phyloP scores from a whole-genome alignment of 2,888 invertebrate species.

The Drosophila kuntzei region DNA sequence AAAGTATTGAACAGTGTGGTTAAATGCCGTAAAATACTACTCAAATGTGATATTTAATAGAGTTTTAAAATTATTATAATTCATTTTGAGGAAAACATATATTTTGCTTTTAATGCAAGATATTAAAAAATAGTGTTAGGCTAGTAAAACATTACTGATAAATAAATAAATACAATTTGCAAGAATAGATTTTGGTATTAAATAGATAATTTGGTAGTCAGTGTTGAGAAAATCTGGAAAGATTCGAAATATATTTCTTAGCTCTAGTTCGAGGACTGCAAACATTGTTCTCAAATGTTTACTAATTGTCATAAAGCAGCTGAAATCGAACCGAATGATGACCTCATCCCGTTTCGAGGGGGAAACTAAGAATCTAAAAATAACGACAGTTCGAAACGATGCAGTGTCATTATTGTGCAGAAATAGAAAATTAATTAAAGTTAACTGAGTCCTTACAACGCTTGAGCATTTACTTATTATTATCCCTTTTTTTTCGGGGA shows the following conservation, averaged over 20 bases:
- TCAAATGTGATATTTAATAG: no score
- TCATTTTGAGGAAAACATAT: no score
- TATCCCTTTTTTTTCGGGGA: slow-evolving; percentile 57
- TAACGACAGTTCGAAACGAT: slow-evolving; percentile 14
- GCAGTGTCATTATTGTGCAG: slow-evolving; percentile 22
- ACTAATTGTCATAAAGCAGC: slow-evolving; percentile 8
- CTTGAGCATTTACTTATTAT: slow-evolving; percentile 46
- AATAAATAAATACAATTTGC: not conserved
- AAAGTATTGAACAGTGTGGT: no score
- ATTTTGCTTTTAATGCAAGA: no score
- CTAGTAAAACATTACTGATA: no score
- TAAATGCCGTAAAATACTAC: not conserved
- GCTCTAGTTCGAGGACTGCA: not conserved
- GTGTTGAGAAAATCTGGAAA: not conserved
- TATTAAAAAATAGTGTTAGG: no score
- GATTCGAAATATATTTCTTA: not conserved
- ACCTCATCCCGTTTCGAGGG: not conserved
- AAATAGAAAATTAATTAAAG: slow-evolving; percentile 78
- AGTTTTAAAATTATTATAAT: no score
- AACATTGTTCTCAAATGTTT: not conserved
- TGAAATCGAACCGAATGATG: slow-evolving; percentile 12
- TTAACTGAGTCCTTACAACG: slow-evolving; percentile 50
- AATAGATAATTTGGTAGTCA: no score
- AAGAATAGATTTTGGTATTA: no score
- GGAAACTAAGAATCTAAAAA: slow-evolving; percentile 19